Conservation (phyloP, 2,113 vertebrate genomes). For the Gasterosteus nipponicus region DNA sequence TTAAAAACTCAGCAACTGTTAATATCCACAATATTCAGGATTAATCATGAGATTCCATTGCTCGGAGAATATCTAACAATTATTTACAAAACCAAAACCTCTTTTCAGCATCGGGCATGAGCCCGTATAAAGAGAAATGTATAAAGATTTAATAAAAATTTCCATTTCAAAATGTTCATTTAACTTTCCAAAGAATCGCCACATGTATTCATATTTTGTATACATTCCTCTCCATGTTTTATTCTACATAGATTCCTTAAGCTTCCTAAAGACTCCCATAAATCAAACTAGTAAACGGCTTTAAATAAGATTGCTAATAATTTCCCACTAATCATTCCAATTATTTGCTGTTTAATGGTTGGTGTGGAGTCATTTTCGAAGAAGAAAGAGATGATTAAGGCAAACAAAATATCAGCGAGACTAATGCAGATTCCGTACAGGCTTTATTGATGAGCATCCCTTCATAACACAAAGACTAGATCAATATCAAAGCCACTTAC, state of each 20-base stretch:
- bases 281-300: not conserved
- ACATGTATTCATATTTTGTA: not conserved
- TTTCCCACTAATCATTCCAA: not conserved
- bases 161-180: not conserved
- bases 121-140: not conserved
- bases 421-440: constrained; percentile 17
- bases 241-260: not conserved
- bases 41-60: not conserved
- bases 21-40: not conserved
- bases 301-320: not conserved
- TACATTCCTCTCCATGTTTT: not conserved
- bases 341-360: not conserved
- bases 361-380: not conserved
- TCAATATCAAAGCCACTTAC: constrained; percentile 30
- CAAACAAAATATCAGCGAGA: not conserved
- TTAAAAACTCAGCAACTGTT: too few species aligned
- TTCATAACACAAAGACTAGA: constrained; percentile 20
- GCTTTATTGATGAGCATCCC: constrained; percentile 54
- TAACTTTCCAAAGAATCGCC: not conserved
- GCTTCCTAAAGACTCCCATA: not conserved
- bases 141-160: not conserved
- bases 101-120: not conserved
- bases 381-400: not conserved
- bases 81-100: not conserved
- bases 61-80: not conserved